Base-by-base conservation (phyloP, 2,888 invertebrate species). In the Meta bourneti region DNA sequence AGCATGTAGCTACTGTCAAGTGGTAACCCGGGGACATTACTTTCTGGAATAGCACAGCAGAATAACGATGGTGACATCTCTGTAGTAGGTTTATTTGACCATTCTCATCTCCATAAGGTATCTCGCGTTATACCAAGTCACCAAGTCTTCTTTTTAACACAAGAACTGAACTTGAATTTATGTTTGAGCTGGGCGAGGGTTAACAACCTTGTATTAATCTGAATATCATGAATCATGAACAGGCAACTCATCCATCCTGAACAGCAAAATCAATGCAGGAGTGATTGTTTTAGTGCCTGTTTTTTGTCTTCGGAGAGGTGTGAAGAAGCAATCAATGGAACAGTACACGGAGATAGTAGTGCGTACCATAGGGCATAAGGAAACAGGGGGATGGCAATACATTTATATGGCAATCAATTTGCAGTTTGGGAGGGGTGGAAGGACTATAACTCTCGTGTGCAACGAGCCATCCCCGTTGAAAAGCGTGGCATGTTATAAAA, bases 371-470 rank as follows among this genome's bases (percentile, higher is more conserved):
- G 48, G 8, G 72, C 52, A 72, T 52, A 79, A 69, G 52, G 48
- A 13, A 16, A 0, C 54, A 19, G 77, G 85, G 49, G 78, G n/a
- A 20, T 69, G n/a, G 51, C 80, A 52, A 80, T 88, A 80, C 71
- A 88, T 88, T 88, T 88, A 88, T 88, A 88, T 61, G 75, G 75
- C 77, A 83, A 89, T 89, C 89, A 82, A 89, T 89, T 89, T 83
- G 83, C 69, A 83, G 89, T 54, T 77, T 51, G 75, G 52, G 70
- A 13, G 69, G 78, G 83, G 82, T 71, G 48, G 20, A 71, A 54
- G 19, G 6, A 52, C 77, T 71, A 89, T 89, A 89, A 89, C 89
- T 89, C 89, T 83, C n/a, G 52, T 78, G 83, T 7, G 77, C 89
- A 89, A 89, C 89, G 89, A 89, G 89, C 83, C 89, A 70, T 89